phyloP scores from a whole-genome alignment of 1,140 invertebrate genomes.

The Drosophila tristis region DNA sequence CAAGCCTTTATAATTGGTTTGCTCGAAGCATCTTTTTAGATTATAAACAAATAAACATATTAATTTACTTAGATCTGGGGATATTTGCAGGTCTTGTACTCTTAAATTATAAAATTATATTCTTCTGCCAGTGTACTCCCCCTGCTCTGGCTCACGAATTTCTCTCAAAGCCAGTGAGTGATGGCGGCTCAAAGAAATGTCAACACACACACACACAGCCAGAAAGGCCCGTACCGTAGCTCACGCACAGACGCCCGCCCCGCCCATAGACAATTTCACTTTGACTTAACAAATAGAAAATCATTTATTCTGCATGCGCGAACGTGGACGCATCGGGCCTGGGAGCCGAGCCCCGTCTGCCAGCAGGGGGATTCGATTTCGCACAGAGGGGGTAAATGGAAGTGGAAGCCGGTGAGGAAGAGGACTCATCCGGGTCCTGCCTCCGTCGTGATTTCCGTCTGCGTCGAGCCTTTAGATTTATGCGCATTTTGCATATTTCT shows the following conservation, averaged over 20 bases:
- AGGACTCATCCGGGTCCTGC: slow-evolving; percentile 31
- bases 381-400: slow-evolving; percentile 14
- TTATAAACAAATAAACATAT: too few relatives aligned
- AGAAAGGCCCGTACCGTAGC: slow-evolving; percentile 23
- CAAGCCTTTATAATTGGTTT: too few relatives aligned
- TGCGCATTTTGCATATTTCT: slow-evolving; percentile 80
- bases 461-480: slow-evolving; percentile 70
- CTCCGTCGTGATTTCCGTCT: slow-evolving; percentile 63
- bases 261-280: slow-evolving; percentile 67
- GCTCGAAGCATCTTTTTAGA: too few relatives aligned
- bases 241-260: slow-evolving; percentile 37
- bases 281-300: slow-evolving; percentile 82
- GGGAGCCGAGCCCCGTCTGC: slow-evolving; percentile 19
- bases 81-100: too few relatives aligned
- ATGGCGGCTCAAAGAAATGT: slow-evolving; percentile 80
- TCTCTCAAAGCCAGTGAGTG: slow-evolving; percentile 60
- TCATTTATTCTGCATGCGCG: slow-evolving; percentile 78
- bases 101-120: too few relatives aligned
- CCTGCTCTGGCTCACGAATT: not conserved
- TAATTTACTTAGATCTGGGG: too few relatives aligned
- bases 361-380: slow-evolving; percentile 65
- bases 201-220: slow-evolving; percentile 56
- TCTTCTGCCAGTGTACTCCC: not conserved
- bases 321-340: slow-evolving; percentile 20
- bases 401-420: slow-evolving; percentile 10